These are phyloP conservation scores for Anguilla anguilla DNA, from an alignment of 2,797 vertebrate species.

Conservation along the genomic window DNA sequence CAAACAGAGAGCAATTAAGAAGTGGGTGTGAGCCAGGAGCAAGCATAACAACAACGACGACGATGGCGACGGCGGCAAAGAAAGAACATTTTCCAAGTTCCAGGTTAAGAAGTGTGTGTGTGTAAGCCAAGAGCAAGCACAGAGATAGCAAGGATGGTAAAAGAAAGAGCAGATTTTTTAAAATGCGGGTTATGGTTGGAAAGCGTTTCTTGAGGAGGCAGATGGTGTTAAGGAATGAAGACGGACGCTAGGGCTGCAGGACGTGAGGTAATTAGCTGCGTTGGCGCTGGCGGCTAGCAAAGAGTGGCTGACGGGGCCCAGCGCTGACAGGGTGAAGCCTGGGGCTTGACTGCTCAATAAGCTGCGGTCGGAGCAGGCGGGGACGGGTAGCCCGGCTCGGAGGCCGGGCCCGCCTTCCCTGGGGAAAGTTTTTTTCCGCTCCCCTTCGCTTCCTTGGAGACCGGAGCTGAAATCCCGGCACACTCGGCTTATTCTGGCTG, in stretches of 20 bases:
- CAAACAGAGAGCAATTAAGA: constrained; percentile 75
- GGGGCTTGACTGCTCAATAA: constrained; percentile 76
- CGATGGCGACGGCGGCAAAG: neutral
- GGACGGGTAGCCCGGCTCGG: constrained; percentile 52
- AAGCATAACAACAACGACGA: neutral
- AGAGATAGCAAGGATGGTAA: neutral
- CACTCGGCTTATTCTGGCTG: constrained; percentile 73
- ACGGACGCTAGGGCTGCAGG: constrained; percentile 69
- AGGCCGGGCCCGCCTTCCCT: neutral
- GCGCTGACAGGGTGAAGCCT: constrained; percentile 68
- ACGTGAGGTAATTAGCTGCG: constrained; percentile 76
- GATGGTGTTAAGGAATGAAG: constrained; percentile 76
- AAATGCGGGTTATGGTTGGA: neutral
- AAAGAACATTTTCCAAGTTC: neutral
- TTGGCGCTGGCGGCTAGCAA: constrained; percentile 75
- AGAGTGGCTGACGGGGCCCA: constrained; percentile 67
- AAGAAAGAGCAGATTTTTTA: neutral
- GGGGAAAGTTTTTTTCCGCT: neutral
- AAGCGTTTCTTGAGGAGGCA: constrained; percentile 58
- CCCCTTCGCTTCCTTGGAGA: constrained; percentile 35
- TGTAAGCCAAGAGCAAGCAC: neutral
- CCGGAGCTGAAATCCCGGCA: constrained; percentile 60
- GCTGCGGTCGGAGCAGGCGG: constrained; percentile 64
- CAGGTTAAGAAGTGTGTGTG: neutral
- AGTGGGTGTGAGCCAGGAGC: neutral